Conservation (phyloP, 1,140 invertebrate species). For the Condylostylus longicornis region DNA sequence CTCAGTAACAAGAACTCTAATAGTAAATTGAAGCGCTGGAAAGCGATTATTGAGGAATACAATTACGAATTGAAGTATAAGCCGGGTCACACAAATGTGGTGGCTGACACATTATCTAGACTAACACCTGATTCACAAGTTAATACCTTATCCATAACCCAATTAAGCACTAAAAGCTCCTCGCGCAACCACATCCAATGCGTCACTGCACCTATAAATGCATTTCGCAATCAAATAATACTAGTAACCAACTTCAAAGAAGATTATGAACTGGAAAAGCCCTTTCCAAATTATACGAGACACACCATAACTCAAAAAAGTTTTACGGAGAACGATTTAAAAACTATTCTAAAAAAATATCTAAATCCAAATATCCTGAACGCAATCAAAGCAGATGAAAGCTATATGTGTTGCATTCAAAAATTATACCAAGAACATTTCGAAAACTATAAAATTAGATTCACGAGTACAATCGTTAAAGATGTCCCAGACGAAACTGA, state of each 20-base stretch:
- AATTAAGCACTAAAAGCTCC: conserved; percentile 1
- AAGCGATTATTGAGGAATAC: conserved; percentile 15
- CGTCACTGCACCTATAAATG: conserved; percentile 3
- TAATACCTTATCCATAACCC: conserved; percentile 1
- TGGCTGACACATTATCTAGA: conserved; percentile 4
- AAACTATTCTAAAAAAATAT: conserved; percentile 3
- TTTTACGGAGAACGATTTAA: background rate
- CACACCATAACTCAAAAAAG: conserved; percentile 3
- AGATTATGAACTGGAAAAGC: conserved; percentile 3
- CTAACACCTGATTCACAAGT: background rate
- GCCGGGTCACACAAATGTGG: conserved; percentile 9
- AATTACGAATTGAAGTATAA: conserved; percentile 19
- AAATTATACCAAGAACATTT: conserved; percentile 9
- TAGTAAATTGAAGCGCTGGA: conserved; percentile 26
- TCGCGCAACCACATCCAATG: background rate
- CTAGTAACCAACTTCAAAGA: background rate
- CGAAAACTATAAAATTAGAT: conserved; percentile 5
- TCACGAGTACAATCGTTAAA: conserved; percentile 5
- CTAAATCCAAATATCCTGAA: conserved; percentile 8
- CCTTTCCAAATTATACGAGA: conserved; percentile 5
- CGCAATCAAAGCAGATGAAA: conserved; percentile 6
- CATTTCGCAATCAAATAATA: conserved; percentile 8
- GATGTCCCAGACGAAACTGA: conserved; percentile 7
- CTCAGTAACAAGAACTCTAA: conserved; percentile 23
- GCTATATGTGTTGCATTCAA: conserved; percentile 7